Evolutionary conservation across 2,888 invertebrate species (phyloP).

Genomic region (Gryllus longicercus): DNA sequence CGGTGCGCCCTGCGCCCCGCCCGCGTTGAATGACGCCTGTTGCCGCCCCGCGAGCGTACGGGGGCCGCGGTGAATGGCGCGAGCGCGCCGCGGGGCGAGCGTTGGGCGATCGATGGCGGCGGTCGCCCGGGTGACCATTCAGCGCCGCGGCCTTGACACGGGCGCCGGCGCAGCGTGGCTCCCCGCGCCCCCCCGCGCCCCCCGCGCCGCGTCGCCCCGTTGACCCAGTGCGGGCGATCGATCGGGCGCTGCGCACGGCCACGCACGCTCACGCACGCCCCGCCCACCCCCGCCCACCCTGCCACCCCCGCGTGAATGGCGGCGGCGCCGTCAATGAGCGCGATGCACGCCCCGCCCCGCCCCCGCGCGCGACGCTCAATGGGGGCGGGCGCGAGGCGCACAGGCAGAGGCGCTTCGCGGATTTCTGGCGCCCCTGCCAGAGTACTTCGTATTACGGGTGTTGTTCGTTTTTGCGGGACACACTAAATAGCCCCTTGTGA

Average conservation of each 20-base stretch:
- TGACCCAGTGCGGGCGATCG: neutral
- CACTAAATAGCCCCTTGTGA: too few species aligned
- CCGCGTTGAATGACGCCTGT: neutral
- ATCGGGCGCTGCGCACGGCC: neutral
- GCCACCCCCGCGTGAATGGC: neutral
- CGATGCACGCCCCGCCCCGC: slow-evolving; percentile 41
- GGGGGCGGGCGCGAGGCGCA: too few species aligned
- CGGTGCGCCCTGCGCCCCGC: too few species aligned
- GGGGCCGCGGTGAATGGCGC: neutral
- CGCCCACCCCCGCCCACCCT: too few species aligned
- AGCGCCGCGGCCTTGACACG: neutral
- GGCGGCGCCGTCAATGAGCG: slow-evolving; percentile 37
- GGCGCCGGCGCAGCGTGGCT: neutral
- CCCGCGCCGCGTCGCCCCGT: neutral
- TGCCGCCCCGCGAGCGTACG: neutral
- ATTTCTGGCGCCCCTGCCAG: too few species aligned
- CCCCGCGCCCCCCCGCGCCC: too few species aligned
- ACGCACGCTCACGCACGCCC: too few species aligned
- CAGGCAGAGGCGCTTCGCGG: too few species aligned
- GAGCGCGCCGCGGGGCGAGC: slow-evolving; percentile 17
- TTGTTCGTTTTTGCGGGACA: too few species aligned
- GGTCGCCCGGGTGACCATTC: slow-evolving; percentile 18
- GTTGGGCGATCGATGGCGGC: neutral
- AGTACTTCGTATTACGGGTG: too few species aligned
- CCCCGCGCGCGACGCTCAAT: slow-evolving; percentile 43